Conservation (phyloP, 2,113 vertebrate species). For the Hemiscyllium ocellatum region DNA sequence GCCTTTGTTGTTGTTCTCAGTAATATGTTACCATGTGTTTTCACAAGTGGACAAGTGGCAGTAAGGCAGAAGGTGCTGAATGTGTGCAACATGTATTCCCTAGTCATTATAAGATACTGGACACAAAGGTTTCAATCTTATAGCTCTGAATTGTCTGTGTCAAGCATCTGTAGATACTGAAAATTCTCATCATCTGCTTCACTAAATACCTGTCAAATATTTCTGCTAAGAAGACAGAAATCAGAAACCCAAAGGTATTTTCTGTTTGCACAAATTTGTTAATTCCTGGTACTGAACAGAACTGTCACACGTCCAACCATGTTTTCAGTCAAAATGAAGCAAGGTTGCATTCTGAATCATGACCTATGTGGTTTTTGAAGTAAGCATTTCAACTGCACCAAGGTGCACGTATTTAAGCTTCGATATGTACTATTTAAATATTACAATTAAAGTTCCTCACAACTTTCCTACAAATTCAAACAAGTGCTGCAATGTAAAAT, state of each 20-base stretch:
- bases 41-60: neutral
- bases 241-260: neutral
- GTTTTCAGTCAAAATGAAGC: slow-evolving; percentile 21
- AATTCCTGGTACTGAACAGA: neutral
- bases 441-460: neutral
- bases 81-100: neutral
- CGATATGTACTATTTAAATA: neutral
- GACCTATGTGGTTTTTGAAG: slow-evolving; percentile 7
- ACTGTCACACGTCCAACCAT: neutral
- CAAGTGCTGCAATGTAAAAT: neutral
- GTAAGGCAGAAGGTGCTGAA: neutral
- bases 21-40: neutral
- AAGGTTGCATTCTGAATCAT: slow-evolving; percentile 6
- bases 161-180: neutral
- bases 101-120: neutral
- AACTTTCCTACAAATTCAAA: neutral
- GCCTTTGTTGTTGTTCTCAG: neutral
- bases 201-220: neutral
- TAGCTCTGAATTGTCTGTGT: neutral
- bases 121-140: neutral
- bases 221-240: neutral
- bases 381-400: neutral
- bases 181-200: neutral
- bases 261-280: neutral
- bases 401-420: neutral